Evolutionary conservation across 2,797 vertebrate genomes (phyloP).

Genomic region (Poeciliopsis paucimaculata): DNA sequence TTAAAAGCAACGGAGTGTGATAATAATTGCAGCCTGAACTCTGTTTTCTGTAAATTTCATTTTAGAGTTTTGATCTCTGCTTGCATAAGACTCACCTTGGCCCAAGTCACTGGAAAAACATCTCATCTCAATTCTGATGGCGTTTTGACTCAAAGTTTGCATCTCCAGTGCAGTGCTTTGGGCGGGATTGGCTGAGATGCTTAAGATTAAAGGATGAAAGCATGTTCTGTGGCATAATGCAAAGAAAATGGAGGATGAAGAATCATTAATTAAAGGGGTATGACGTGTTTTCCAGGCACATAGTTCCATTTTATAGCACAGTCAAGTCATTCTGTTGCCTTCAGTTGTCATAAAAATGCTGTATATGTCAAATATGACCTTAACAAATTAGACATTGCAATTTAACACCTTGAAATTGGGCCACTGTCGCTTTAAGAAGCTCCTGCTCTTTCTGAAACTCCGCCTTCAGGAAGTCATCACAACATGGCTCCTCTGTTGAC

Average conservation of each 20-base stretch:
- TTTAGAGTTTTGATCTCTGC: slow-evolving; percentile 46
- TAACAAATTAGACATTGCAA: too few species aligned
- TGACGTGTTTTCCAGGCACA: too few species aligned
- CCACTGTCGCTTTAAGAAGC: too few species aligned
- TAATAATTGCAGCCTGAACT: slow-evolving; percentile 24
- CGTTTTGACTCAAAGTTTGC: slow-evolving; percentile 53
- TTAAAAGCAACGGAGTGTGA: slow-evolving; percentile 26
- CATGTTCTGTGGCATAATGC: slow-evolving; percentile 7
- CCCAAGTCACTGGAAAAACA: slow-evolving; percentile 23
- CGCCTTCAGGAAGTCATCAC: too few species aligned
- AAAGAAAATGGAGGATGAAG: slow-evolving; percentile 22
- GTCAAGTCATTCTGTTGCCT: too few species aligned
- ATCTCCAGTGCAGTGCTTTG: slow-evolving; percentile 25
- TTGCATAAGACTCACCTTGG: slow-evolving; percentile 30
- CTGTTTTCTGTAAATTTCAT: slow-evolving; percentile 39
- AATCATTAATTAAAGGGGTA: not conserved
- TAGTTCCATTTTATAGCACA: too few species aligned
- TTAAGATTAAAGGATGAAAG: slow-evolving; percentile 30
- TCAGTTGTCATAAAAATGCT: too few species aligned
- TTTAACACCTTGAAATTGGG: too few species aligned
- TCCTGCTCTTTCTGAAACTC: too few species aligned
- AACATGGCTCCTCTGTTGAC: too few species aligned
- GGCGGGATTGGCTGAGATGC: slow-evolving; percentile 38
- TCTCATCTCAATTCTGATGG: slow-evolving; percentile 34
- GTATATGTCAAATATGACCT: too few species aligned